Evolutionary conservation across 2,113 vertebrate species (phyloP), one percentile per base, ranked within the genome.

Genomic region (Pedionomus torquatus): DNA sequence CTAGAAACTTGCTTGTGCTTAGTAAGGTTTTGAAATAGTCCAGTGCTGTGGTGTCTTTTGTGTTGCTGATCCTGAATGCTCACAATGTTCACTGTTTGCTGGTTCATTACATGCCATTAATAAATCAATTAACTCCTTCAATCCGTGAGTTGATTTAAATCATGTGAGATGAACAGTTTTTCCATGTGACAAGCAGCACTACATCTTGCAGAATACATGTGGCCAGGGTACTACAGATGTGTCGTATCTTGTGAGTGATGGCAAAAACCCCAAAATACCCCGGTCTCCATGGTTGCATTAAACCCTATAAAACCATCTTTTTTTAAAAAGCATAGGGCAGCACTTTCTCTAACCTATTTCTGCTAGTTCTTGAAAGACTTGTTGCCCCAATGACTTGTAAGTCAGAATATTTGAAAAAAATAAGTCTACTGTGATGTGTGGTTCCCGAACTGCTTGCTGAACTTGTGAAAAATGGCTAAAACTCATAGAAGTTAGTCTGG

Each of bases 21-120:
- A 13, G 11, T 20, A 64, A 52, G 33, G 16, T 76, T 80, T 70
- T 44, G 9, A 65, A 60, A 13, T 35, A 69, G 43, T 43, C 35
- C 9, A 8, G 23, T 14, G 30, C 49, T 41, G 63, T 30, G 33
- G 4, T 52, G 58, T 83, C 35, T 15, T 70, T 52, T 46, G 35
- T n/a, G 31, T 69, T 92, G 44, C 41, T 74, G 54, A 68, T 85
- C 39, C 15, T 35, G 41, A 93, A n/a, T n/a, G n/a, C n/a, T n/a
- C n/a, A n/a, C n/a, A n/a, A n/a, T n/a, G 37, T 87, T 78, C 66
- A 35, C 37, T 37, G 80, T 70, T 81, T 81, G 58, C 41, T 92
- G 26, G 35, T 94, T 95, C 89, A 94, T 94, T 93, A n/a, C 1
- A 3, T 49, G 41, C 69, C 30, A n/a, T 91, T 96, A 93, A 94